Evolutionary conservation across 2,797 vertebrate species (phyloP), one percentile per base, ranked within the genome.

Genomic region (Premnoplex brunnescens): DNA sequence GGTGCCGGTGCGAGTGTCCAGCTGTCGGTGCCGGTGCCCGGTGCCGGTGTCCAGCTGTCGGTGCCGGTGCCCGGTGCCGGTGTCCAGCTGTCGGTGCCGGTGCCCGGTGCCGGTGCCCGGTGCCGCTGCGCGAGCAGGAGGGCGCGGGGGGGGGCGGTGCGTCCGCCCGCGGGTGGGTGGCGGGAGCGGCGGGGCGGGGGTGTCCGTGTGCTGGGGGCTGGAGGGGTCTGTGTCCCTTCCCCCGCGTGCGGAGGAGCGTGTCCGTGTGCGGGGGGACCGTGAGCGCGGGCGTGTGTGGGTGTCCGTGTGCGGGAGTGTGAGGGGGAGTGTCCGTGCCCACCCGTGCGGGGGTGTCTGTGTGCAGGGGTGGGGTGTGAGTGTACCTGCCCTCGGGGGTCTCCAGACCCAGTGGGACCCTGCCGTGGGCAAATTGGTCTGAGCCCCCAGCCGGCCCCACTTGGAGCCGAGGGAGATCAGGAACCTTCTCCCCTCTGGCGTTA

Each of bases 401-500:
- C 66, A 7, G 30, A 8, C 19, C 20, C 27, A 5, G 22, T 1
- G 7, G 27, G 32, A 39, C 26, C 10, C 44, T 12, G 19, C n/a
- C 1, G 5, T 4, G 51, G 26, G 37, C 32, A 41, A 36, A 26
- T 14, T 4, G 2, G 2, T 26, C 58, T 13, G 46, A 74, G 24
- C 26, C 43, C 51, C 0, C 5, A 4, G 75, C 59, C 6, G 51
- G 32, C 12, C 55, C 22, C 14, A 0, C 36, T 3, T 1, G 85
- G 52, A 46, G 32, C 52, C 8, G 23, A 30, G 58, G 43, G 67
- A 34, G 14, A 11, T 27, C 4, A 7, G 14, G 22, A 37, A 3
- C 44, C 20, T 62, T 17, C 22, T 1, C 43, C 28, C 10, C 54
- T 55, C 16, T 5, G 6, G 0, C 10, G 41, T 6, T 2, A 1